These are phyloP conservation scores for Synanceia verrucosa DNA, from an alignment of 2,797 vertebrate genomes.

Conservation along the genomic window DNA sequence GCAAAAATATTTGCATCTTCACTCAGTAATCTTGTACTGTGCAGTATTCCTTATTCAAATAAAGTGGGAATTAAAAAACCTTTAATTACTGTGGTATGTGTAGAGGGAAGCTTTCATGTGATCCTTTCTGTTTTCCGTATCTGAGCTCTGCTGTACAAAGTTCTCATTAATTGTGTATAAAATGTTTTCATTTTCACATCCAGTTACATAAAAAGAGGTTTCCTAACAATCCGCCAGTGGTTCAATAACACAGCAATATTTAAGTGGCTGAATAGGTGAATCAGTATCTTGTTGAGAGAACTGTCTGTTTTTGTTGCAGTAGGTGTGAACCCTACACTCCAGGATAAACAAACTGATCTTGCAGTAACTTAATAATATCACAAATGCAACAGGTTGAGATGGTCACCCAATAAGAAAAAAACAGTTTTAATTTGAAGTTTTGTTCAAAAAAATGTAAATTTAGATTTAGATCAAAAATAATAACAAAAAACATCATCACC, in stretches of 20 bases:
- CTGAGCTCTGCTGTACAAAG: slow-evolving; percentile 3
- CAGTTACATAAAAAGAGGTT: background rate
- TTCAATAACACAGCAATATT: background rate
- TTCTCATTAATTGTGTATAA: background rate
- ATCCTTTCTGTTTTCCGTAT: slow-evolving; percentile 31
- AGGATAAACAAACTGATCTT: slow-evolving; percentile 1
- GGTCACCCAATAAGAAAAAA: background rate
- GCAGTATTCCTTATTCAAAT: slow-evolving; percentile 62
- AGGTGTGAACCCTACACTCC: background rate
- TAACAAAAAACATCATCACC: background rate
- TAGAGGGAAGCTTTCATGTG: slow-evolving; percentile 55
- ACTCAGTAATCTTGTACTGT: slow-evolving; percentile 57
- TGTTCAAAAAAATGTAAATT: background rate
- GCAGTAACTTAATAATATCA: background rate
- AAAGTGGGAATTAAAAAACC: slow-evolving; percentile 65
- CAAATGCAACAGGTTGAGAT: background rate
- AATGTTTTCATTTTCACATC: background rate
- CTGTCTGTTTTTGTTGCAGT: background rate
- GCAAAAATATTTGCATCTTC: slow-evolving; percentile 50
- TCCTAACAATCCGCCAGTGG: background rate
- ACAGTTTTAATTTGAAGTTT: background rate
- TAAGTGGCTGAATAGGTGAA: background rate
- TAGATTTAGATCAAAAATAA: no score
- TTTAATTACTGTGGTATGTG: slow-evolving; percentile 68
- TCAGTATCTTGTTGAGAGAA: slow-evolving; percentile 5